A percentile compares a stretch with the other conserved stretches of the same genome.
These are phyloP conservation scores for Orius insidiosus DNA, from an alignment of 1,140 invertebrate genomes.

Conservation along the genomic window DNA sequence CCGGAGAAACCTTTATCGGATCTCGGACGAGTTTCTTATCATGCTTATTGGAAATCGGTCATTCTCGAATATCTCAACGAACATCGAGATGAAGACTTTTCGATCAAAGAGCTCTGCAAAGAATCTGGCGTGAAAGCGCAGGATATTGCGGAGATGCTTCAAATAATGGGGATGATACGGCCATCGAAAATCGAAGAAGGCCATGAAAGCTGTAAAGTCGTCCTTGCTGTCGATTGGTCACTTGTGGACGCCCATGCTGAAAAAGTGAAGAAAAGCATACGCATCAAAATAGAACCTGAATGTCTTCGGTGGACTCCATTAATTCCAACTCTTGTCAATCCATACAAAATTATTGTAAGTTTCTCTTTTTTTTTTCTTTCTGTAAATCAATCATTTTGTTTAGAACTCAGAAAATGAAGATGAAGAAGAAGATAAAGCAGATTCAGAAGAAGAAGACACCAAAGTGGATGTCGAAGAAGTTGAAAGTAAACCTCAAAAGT, in stretches of 20 bases:
- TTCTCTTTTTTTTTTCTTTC: too few relatives aligned
- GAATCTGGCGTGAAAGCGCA: slow-evolving; percentile 71
- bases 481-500: background rate
- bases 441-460: slow-evolving; percentile 16
- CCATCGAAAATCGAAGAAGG: slow-evolving; percentile 24
- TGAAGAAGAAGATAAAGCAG: slow-evolving; percentile 21
- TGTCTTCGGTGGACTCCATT: slow-evolving; percentile 84
- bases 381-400: too few relatives aligned
- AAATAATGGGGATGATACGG: slow-evolving; percentile 53
- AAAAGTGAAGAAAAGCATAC: slow-evolving; percentile 44
- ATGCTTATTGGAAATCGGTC: slow-evolving; percentile 91
- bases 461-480: slow-evolving; percentile 13
- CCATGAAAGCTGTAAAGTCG: slow-evolving; percentile 32
- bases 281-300: slow-evolving; percentile 72
- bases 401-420: slow-evolving; percentile 23
- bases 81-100: slow-evolving; percentile 37
- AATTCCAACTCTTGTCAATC: slow-evolving; percentile 38
- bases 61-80: slow-evolving; percentile 62
- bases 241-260: slow-evolving; percentile 59
- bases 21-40: slow-evolving; percentile 83
- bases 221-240: slow-evolving; percentile 65
- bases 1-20: slow-evolving; percentile 97
- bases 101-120: slow-evolving; percentile 61
- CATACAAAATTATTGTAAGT: slow-evolving; percentile 21
- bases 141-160: slow-evolving; percentile 75